A percentile compares a stretch with the other conserved stretches of the same genome.
Evolutionary conservation across 1,140 invertebrate species (phyloP).

Genomic region (Drosophila bifasciata): DNA sequence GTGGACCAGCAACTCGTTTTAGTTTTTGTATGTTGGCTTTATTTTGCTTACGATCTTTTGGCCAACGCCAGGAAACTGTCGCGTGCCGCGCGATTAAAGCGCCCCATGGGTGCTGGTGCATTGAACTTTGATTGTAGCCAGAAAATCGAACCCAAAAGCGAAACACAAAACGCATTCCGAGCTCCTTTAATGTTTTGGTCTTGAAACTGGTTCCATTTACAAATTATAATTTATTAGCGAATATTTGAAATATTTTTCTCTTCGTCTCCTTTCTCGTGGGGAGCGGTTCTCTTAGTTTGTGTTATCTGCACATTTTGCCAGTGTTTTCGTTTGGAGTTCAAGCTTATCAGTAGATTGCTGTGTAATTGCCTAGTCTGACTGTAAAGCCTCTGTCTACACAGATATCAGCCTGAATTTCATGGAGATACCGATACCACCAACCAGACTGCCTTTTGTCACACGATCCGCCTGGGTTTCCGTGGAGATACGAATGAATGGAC

Average conservation of each 20-base stretch:
- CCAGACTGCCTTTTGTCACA: conserved; percentile 1
- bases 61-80: conserved; percentile 39
- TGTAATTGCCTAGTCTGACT: conserved; percentile 20
- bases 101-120: conserved; percentile 40
- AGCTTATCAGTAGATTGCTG: conserved; percentile 31
- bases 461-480: conserved; percentile 6
- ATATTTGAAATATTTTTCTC: conserved; percentile 28
- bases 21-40: neutral
- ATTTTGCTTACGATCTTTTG: conserved; percentile 20
- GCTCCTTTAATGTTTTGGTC: conserved; percentile 31
- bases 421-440: conserved; percentile 19
- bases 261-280: neutral
- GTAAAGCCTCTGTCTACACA: conserved; percentile 27
- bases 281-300: conserved; percentile 5
- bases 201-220: conserved; percentile 53
- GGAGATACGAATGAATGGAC: neutral
- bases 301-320: neutral
- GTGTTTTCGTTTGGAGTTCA: neutral
- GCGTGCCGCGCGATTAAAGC: conserved; percentile 33
- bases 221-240: conserved; percentile 29
- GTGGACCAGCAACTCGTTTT: conserved; percentile 41
- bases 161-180: conserved; percentile 44
- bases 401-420: conserved; percentile 39
- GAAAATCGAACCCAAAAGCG: conserved; percentile 14
- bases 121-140: conserved; percentile 47